These are phyloP conservation scores for Percopsis transmontana DNA, from an alignment of 2,113 vertebrate species.

Conservation along the genomic window DNA sequence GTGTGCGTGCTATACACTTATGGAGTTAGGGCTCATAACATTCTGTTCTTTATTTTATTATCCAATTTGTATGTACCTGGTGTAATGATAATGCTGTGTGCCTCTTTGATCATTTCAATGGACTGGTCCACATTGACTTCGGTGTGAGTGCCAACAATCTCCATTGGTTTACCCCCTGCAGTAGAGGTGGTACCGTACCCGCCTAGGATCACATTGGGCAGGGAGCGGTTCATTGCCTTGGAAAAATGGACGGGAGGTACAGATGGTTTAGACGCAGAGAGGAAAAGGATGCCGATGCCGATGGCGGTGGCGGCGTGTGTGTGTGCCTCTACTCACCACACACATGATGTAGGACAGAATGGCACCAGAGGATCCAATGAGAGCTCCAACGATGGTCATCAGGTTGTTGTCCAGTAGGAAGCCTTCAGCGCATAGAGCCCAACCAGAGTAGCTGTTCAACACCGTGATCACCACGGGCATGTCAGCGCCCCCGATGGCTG, in stretches of 20 bases:
- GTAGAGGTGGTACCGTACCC: constrained; percentile 80
- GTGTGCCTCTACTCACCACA: constrained; percentile 74
- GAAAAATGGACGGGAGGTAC: neutral
- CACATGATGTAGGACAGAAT: constrained; percentile 86
- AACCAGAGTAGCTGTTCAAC: constrained; percentile 83
- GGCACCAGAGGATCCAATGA: constrained; percentile 83
- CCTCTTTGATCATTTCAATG: constrained; percentile 80
- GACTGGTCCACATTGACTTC: constrained; percentile 82
- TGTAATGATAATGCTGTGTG: constrained; percentile 82
- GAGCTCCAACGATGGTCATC: constrained; percentile 82
- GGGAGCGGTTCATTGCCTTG: constrained; percentile 81
- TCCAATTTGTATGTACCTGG: constrained; percentile 64
- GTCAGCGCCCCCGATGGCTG: constrained; percentile 83
- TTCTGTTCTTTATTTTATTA: neutral
- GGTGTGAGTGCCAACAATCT: constrained; percentile 83
- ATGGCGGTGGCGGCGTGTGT: neutral
- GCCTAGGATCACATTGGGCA: constrained; percentile 81
- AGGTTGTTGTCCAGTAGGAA: constrained; percentile 82
- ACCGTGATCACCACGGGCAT: constrained; percentile 85
- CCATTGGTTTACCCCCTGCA: constrained; percentile 80
- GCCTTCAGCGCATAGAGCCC: constrained; percentile 82
- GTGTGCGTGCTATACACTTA: neutral
- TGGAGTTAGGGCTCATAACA: neutral
- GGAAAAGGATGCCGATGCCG: neutral
- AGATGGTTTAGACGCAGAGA: neutral